Evolutionary conservation across 2,888 invertebrate genomes (phyloP).

Genomic region (Apodemia hepburni): DNA sequence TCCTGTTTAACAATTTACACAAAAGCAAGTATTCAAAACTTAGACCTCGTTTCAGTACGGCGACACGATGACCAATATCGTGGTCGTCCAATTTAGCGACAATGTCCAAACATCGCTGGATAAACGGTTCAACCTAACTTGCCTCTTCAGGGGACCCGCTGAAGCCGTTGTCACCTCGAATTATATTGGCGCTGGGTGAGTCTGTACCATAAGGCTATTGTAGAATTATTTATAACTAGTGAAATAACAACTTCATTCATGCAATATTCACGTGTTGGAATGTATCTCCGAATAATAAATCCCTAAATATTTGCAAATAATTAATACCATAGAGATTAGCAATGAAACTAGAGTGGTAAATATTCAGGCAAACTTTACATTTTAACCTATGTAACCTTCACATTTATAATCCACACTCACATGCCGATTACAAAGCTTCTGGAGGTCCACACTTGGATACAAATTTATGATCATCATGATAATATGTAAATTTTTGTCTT

Average conservation of each 20-base stretch:
- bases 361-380: no score
- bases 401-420: no score
- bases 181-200: slow-evolving; percentile 94
- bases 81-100: slow-evolving; percentile 96
- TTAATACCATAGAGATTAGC: no score
- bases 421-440: no score
- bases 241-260: neutral
- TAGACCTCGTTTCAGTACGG: slow-evolving; percentile 82
- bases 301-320: no score
- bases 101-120: slow-evolving; percentile 95
- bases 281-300: no score
- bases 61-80: slow-evolving; percentile 96
- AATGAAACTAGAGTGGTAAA: no score
- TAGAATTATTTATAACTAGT: neutral
- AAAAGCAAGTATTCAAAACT: neutral
- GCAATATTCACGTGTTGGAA: no score
- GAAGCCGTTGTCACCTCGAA: slow-evolving; percentile 96
- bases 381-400: no score
- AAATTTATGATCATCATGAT: no score
- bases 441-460: no score
- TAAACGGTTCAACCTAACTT: slow-evolving; percentile 95
- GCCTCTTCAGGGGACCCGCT: slow-evolving; percentile 93
- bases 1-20: neutral
- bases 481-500: no score
- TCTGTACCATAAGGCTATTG: slow-evolving; percentile 19